Evolutionary conservation across 64 coral and sea anemone species (phyloP).

Genomic region (Stichodactyla helianthus): DNA sequence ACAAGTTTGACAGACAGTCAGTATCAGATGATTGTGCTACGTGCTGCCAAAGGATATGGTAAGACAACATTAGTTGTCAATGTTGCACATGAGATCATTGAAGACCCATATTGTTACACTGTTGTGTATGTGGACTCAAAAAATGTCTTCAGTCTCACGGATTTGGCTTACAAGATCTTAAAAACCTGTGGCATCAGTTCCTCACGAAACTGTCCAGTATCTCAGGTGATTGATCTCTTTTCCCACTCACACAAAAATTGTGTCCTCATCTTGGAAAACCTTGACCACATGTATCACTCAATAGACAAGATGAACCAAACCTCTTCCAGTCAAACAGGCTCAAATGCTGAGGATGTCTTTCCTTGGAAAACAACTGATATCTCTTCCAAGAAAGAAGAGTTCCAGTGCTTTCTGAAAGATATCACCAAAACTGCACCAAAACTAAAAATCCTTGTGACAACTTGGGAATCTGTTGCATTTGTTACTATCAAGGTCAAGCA

Average conservation of each 20-base stretch:
- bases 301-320: background rate
- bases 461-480: background rate
- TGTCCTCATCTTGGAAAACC: conserved; percentile 1
- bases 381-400: background rate
- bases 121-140: conserved; percentile 6
- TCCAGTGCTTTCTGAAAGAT: background rate
- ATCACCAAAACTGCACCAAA: background rate
- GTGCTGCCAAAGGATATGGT: background rate
- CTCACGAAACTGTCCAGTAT: background rate
- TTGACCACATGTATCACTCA: conserved; percentile 5
- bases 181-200: background rate
- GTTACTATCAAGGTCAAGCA: background rate
- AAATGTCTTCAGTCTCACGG: background rate
- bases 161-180: conserved; percentile 18
- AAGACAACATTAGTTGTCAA: conserved; percentile 5
- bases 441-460: background rate
- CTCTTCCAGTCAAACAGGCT: background rate
- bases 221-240: background rate
- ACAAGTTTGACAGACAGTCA: background rate
- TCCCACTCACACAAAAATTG: background rate
- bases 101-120: background rate
- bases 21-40: background rate
- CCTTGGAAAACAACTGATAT: background rate
- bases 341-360: background rate
- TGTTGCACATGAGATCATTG: conserved; percentile 5